Evolutionary conservation across 2,888 invertebrate genomes (phyloP).

Genomic region (Trissolcus brochymenae): DNA sequence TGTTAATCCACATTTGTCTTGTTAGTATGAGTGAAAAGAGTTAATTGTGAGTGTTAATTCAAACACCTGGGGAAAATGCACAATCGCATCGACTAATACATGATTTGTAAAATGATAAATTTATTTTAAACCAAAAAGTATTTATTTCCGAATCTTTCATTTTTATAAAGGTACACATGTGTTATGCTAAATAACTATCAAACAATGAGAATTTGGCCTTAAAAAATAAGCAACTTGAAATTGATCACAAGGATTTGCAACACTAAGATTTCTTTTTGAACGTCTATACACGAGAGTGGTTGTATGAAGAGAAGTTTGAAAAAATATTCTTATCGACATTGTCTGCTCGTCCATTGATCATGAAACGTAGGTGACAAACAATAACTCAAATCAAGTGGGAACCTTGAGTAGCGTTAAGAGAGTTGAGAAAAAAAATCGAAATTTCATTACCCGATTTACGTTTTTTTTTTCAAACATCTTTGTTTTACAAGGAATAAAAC

Average conservation of each 20-base stretch:
- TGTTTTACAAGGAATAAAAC: no score
- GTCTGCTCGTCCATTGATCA: slow-evolving; percentile 19
- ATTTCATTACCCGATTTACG: background rate
- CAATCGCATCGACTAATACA: slow-evolving; percentile 23
- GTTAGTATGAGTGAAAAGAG: background rate
- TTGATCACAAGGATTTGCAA: slow-evolving; percentile 35
- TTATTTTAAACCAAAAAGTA: slow-evolving; percentile 50
- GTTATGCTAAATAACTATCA: slow-evolving; percentile 46
- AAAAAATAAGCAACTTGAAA: slow-evolving; percentile 49
- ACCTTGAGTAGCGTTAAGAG: slow-evolving; percentile 34
- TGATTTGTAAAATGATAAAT: slow-evolving; percentile 20
- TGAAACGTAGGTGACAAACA: slow-evolving; percentile 25
- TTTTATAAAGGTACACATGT: slow-evolving; percentile 45
- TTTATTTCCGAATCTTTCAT: slow-evolving; percentile 42
- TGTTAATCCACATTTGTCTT: no score
- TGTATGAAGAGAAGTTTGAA: slow-evolving; percentile 39
- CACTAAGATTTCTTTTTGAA: slow-evolving; percentile 23
- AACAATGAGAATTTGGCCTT: slow-evolving; percentile 47
- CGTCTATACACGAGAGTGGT: slow-evolving; percentile 29
- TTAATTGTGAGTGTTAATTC: background rate
- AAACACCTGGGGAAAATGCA: slow-evolving; percentile 19
- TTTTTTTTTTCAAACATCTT: background rate
- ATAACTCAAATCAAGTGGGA: slow-evolving; percentile 28
- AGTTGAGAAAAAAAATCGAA: slow-evolving; percentile 31
- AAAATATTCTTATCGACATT: slow-evolving; percentile 43